These are phyloP conservation scores for Spisula subtruncata DNA, from an alignment of 2,888 invertebrate genomes.

Conservation along the genomic window DNA sequence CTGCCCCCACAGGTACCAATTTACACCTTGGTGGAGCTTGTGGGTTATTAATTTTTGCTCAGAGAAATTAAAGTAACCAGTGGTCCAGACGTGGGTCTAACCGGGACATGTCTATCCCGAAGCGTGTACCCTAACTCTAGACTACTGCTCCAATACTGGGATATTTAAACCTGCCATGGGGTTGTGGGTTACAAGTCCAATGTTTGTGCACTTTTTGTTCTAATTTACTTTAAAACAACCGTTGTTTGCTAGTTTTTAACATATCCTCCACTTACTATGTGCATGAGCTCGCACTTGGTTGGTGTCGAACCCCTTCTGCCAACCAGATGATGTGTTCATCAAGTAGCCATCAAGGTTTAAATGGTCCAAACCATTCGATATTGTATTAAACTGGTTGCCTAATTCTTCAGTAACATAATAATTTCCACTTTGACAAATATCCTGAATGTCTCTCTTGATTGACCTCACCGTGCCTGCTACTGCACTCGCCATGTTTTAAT, in stretches of 20 bases:
- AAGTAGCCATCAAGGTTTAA: slow-evolving; percentile 84
- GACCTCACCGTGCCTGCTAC: slow-evolving; percentile 65
- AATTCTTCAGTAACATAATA: slow-evolving; percentile 86
- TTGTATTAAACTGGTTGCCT: slow-evolving; percentile 80
- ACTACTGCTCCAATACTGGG: too few species aligned
- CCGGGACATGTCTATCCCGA: too few species aligned
- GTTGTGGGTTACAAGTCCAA: too few species aligned
- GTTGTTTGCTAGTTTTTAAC: not conserved
- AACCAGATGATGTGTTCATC: slow-evolving; percentile 79
- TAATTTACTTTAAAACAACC: too few species aligned
- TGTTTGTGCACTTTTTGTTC: too few species aligned
- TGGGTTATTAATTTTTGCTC: too few species aligned
- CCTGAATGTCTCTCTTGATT: slow-evolving; percentile 75
- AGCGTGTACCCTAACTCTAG: too few species aligned
- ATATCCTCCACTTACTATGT: slow-evolving; percentile 61
- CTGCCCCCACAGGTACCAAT: too few species aligned
- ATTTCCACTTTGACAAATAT: slow-evolving; percentile 81
- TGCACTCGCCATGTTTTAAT: slow-evolving; percentile 60
- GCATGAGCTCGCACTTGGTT: slow-evolving; percentile 61
- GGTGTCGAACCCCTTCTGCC: slow-evolving; percentile 77
- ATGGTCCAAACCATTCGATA: slow-evolving; percentile 85
- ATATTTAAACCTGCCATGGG: too few species aligned
- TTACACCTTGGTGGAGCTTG: too few species aligned
- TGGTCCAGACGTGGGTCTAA: too few species aligned
- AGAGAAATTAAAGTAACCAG: too few species aligned